A percentile compares a stretch with the other conserved stretches of the same genome.
These are phyloP conservation scores for Protosalanx chinensis DNA, from an alignment of 2,797 vertebrate species.

Conservation along the genomic window DNA sequence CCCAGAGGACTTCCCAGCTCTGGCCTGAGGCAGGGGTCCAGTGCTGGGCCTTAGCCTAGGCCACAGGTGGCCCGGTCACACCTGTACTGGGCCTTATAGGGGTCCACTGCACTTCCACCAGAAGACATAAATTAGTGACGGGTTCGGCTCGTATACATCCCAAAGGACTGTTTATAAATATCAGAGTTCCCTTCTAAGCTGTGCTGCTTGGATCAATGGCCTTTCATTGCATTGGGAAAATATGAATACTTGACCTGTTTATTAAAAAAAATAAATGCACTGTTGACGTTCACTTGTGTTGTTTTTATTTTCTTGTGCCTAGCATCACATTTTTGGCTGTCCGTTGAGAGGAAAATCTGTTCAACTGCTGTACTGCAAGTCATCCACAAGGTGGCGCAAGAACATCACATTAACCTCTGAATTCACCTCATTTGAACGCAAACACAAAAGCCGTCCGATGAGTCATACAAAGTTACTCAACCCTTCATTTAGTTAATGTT, in stretches of 20 bases:
- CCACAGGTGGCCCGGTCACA: background rate
- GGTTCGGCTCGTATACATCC: conserved; percentile 13
- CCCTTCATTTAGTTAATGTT: no score
- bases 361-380: background rate
- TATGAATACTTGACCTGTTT: conserved; percentile 29
- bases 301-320: background rate
- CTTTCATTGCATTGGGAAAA: conserved; percentile 14
- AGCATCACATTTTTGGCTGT: background rate
- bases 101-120: conserved; percentile 25
- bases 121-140: conserved; percentile 3
- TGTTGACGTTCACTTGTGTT: conserved; percentile 15
- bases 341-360: background rate
- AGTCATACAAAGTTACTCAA: no score
- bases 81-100: conserved; percentile 16
- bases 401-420: background rate
- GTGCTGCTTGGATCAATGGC: conserved; percentile 18
- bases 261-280: conserved; percentile 32
- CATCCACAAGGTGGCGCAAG: background rate
- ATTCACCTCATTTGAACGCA: no score
- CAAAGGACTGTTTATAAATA: conserved; percentile 30
- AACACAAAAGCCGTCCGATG: no score
- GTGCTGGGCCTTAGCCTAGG: background rate
- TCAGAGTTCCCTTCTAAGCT: conserved; percentile 19
- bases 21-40: conserved; percentile 69
- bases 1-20: conserved; percentile 87